Evolutionary conservation across 1,140 invertebrate genomes (phyloP).

Genomic region (Lasaia peninsularis): DNA sequence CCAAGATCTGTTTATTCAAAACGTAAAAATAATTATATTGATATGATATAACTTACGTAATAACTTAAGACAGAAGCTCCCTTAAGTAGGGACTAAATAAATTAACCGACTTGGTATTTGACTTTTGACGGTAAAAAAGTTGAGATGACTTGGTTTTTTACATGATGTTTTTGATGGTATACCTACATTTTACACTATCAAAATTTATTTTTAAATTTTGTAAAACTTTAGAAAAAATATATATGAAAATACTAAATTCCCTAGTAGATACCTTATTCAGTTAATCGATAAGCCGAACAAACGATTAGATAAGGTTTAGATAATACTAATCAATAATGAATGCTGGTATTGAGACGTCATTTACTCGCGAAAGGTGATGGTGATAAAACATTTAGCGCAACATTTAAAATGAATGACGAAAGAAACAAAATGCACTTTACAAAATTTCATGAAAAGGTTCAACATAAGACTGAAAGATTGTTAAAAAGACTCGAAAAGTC

Average conservation of each 20-base stretch:
- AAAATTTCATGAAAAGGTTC: slow-evolving; percentile 54
- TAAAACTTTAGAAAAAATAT: background rate
- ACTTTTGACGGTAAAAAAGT: too few relatives aligned
- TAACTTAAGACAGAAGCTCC: too few relatives aligned
- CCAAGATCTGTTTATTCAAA: too few relatives aligned
- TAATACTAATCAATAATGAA: slow-evolving; percentile 17
- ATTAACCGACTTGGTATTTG: too few relatives aligned
- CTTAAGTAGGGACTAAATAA: too few relatives aligned
- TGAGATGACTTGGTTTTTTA: too few relatives aligned
- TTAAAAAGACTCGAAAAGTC: slow-evolving; percentile 59
- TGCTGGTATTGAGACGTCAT: background rate
- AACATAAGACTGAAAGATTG: slow-evolving; percentile 63
- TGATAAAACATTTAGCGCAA: slow-evolving; percentile 1
- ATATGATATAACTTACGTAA: too few relatives aligned
- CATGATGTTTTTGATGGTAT: too few relatives aligned
- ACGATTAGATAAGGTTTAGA: slow-evolving; percentile 39
- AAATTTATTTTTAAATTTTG: background rate
- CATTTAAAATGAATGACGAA: slow-evolving; percentile 28
- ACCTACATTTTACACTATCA: too few relatives aligned
- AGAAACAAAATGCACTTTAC: slow-evolving; percentile 43
- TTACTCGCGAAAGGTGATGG: slow-evolving; percentile 12
- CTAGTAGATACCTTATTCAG: slow-evolving; percentile 10
- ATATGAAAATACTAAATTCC: background rate
- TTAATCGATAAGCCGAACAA: slow-evolving; percentile 34
- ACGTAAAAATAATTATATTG: too few relatives aligned